These are phyloP conservation scores for Apeira syringaria DNA, from an alignment of 2,888 invertebrate genomes.

Conservation along the genomic window DNA sequence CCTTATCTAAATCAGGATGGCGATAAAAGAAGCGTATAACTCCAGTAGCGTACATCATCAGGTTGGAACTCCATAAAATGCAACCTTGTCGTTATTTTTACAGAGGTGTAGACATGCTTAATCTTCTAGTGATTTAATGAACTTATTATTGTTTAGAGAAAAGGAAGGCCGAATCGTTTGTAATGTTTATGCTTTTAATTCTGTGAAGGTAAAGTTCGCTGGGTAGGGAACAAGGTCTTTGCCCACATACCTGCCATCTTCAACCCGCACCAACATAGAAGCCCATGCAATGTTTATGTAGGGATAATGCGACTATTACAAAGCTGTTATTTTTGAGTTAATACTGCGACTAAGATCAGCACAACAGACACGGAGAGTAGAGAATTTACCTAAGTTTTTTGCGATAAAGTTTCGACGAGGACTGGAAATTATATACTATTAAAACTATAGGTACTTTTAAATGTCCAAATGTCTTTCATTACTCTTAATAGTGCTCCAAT, in stretches of 20 bases:
- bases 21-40: conserved; percentile 28
- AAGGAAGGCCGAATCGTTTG: conserved; percentile 49
- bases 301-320: conserved; percentile 3
- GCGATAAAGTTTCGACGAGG: no score
- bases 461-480: no score
- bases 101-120: conserved; percentile 47
- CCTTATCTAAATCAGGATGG: conserved; percentile 12
- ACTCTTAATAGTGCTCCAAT: no score
- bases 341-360: no score
- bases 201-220: conserved; percentile 61
- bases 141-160: conserved; percentile 54
- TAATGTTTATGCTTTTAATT: conserved; percentile 48
- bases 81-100: conserved; percentile 44
- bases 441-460: no score
- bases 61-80: conserved; percentile 29
- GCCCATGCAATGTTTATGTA: conserved; percentile 25
- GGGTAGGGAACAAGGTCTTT: conserved; percentile 45
- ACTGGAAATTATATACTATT: no score
- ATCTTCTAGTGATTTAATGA: conserved; percentile 54
- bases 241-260: conserved; percentile 19
- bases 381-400: no score
- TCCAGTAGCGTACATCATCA: conserved; percentile 16
- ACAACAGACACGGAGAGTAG: no score
- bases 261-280: conserved; percentile 47
- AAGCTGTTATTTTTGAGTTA: conserved; percentile 33